Percentiles rank a stretch among this genome's conserved stretches.
Evolutionary conservation across 2,888 invertebrate species (phyloP).

Genomic region (Cantharis nigra): DNA sequence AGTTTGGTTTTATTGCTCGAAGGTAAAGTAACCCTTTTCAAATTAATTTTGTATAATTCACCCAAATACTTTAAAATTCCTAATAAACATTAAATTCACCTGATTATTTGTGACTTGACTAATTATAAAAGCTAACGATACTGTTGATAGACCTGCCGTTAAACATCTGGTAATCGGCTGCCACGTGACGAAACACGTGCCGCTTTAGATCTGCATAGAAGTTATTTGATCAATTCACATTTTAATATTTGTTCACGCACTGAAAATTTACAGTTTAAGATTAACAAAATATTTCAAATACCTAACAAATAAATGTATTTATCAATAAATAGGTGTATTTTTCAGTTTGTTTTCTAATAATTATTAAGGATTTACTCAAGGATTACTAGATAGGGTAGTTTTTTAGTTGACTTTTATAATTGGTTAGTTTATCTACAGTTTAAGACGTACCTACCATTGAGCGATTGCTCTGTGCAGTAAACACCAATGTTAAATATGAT

Average conservation of each 20-base stretch:
- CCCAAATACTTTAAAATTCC: not conserved
- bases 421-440: too few species aligned
- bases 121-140: conserved; percentile 11
- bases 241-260: not conserved
- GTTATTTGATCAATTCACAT: not conserved
- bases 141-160: conserved; percentile 13
- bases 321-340: too few species aligned
- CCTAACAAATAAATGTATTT: not conserved
- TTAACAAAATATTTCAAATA: not conserved
- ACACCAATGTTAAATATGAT: too few species aligned
- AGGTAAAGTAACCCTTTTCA: not conserved
- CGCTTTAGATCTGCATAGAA: not conserved
- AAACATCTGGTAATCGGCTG: conserved; percentile 22
- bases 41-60: not conserved
- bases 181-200: conserved; percentile 22
- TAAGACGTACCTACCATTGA: too few species aligned
- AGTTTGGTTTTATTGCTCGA: not conserved
- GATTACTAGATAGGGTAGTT: too few species aligned
- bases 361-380: too few species aligned
- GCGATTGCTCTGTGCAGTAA: too few species aligned
- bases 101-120: not conserved
- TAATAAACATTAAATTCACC: not conserved
- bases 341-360: too few species aligned
- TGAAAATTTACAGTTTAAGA: not conserved
- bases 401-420: too few species aligned